phyloP scores from a whole-genome alignment of 1,140 invertebrate species.

The Scaptomyza hsui region DNA sequence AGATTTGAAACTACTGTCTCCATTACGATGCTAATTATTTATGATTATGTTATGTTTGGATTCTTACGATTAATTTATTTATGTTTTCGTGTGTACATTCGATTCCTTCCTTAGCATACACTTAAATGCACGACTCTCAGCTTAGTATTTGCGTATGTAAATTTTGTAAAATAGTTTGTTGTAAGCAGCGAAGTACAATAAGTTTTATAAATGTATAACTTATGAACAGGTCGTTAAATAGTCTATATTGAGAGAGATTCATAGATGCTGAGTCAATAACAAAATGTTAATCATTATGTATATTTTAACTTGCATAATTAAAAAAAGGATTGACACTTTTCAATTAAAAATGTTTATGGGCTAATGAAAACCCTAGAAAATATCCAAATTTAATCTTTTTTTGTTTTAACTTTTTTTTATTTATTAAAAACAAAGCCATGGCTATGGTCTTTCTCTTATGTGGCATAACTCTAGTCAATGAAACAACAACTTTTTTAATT shows the following conservation, averaged over 20 bases:
- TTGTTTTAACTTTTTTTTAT: slow-evolving; percentile 15
- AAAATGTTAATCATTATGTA: slow-evolving; percentile 57
- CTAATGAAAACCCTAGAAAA: slow-evolving; percentile 40
- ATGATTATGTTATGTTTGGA: slow-evolving; percentile 40
- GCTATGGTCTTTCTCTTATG: neutral
- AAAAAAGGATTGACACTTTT: slow-evolving; percentile 48
- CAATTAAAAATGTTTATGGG: slow-evolving; percentile 50
- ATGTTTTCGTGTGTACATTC: slow-evolving; percentile 47
- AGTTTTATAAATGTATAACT: slow-evolving; percentile 67
- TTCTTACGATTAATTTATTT: slow-evolving; percentile 33
- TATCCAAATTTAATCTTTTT: neutral
- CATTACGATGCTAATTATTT: slow-evolving; percentile 40
- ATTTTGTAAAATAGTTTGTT: slow-evolving; percentile 82
- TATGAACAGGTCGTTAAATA: slow-evolving; percentile 56
- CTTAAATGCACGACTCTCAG: slow-evolving; percentile 46
- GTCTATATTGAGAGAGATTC: slow-evolving; percentile 62
- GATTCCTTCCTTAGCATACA: slow-evolving; percentile 72
- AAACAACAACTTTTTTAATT: slow-evolving; percentile 11
- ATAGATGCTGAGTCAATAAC: slow-evolving; percentile 56
- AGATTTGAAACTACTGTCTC: slow-evolving; percentile 37
- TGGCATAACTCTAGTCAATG: neutral
- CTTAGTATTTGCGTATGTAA: slow-evolving; percentile 66
- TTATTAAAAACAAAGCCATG: slow-evolving; percentile 1
- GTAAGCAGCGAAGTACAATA: slow-evolving; percentile 82
- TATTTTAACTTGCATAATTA: slow-evolving; percentile 40